phyloP scores from a whole-genome alignment of 2,113 vertebrate genomes.

The Anser brachyrhynchus region DNA sequence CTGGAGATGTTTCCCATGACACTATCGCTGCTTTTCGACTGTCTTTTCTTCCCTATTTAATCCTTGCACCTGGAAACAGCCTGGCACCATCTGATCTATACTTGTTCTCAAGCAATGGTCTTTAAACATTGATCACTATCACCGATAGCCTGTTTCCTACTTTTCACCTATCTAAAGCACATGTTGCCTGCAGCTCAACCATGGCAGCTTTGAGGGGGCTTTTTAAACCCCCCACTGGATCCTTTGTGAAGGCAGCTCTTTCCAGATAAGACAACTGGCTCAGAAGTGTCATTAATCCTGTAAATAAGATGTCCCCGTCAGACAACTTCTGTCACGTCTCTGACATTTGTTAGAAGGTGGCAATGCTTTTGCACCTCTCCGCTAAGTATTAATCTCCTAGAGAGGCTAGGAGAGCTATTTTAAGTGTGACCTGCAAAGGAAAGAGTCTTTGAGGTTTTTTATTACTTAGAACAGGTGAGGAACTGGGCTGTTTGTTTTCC shows the following conservation, averaged over 20 bases:
- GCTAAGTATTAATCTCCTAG: neutral
- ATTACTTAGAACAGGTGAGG: neutral
- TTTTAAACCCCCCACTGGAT: neutral
- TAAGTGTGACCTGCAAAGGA: neutral
- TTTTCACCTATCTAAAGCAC: neutral
- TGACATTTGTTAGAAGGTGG: neutral
- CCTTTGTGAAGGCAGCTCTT: neutral
- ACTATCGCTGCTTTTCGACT: neutral
- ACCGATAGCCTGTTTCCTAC: neutral
- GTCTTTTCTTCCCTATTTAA: neutral
- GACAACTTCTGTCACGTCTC: neutral
- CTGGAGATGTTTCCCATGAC: accelerated
- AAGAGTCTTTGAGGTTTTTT: neutral
- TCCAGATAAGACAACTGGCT: neutral
- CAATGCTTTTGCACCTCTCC: neutral
- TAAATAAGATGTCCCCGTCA: neutral
- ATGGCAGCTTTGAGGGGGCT: neutral
- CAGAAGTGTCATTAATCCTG: neutral
- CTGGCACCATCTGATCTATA: neutral
- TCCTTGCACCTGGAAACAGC: neutral
- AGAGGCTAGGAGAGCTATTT: neutral
- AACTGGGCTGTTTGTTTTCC: neutral
- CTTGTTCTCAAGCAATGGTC: neutral
- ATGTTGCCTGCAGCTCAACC: neutral
- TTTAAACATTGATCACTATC: neutral